Evolutionary conservation across 2,113 vertebrate species (phyloP).

Genomic region (Genyomyrus donnyi): DNA sequence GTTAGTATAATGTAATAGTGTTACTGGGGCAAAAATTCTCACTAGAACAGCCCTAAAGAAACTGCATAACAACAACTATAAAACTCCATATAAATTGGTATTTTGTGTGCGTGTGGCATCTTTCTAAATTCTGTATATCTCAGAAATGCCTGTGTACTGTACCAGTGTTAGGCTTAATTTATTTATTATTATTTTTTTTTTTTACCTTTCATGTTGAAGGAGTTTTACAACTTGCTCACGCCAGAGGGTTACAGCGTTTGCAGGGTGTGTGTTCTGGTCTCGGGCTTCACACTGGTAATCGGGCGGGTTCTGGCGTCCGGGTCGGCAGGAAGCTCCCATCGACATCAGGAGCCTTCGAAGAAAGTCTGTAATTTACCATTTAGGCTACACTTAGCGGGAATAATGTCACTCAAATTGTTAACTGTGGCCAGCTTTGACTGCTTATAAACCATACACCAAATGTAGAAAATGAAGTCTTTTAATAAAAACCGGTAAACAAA

Average conservation of each 20-base stretch:
- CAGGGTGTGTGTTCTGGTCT: not conserved
- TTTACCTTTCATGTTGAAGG: not conserved
- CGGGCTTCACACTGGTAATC: not conserved
- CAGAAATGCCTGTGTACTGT: constrained; percentile 6
- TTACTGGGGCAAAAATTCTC: not conserved
- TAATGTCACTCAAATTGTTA: constrained; percentile 7
- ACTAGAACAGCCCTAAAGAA: not conserved
- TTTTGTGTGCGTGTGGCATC: not conserved
- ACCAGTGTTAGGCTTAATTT: not conserved
- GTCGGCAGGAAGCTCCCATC: not conserved
- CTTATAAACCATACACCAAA: constrained; percentile 14
- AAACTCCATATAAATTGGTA: not conserved
- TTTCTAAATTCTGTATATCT: not conserved
- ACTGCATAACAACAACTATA: not conserved
- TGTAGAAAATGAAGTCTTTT: constrained; percentile 17
- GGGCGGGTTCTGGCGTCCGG: not conserved
- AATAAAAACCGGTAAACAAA: constrained; percentile 3
- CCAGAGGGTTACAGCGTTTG: not conserved
- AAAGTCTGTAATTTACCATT: not conserved
- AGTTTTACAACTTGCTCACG: not conserved
- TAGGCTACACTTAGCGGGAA: not conserved
- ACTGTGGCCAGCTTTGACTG: constrained; percentile 7
- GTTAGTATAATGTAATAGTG: constrained; percentile 5
- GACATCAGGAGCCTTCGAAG: not conserved
- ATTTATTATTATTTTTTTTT: not conserved